Conservation (phyloP, 2,888 invertebrate species). For the Parnassius mnemosyne region DNA sequence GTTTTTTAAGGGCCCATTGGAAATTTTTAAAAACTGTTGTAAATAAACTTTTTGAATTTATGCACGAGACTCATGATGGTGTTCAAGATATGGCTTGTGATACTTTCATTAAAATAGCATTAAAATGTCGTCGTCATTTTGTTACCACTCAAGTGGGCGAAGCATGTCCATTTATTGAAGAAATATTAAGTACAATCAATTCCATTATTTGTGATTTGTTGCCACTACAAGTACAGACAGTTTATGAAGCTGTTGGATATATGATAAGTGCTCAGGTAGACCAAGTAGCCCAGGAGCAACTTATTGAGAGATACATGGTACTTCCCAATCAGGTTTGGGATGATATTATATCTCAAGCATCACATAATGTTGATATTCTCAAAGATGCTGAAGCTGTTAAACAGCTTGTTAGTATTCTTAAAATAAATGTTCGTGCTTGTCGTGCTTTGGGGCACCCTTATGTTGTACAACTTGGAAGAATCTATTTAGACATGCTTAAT, state of each 20-base stretch:
- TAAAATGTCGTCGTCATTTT: constrained; percentile 98
- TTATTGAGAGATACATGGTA: constrained; percentile 98
- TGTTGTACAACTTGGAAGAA: constrained; percentile 95
- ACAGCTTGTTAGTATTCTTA: constrained; percentile 97
- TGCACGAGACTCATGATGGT: constrained; percentile 99
- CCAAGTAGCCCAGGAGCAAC: constrained; percentile 92
- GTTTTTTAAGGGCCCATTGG: constrained; percentile 99
- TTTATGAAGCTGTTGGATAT: constrained; percentile 99
- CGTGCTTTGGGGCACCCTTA: constrained; percentile 98
- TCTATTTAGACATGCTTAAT: constrained; percentile 99
- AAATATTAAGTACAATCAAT: constrained; percentile 97
- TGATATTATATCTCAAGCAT: constrained; percentile 97
- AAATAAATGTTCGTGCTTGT: constrained; percentile 99
- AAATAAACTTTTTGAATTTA: constrained; percentile 99
- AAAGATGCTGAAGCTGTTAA: constrained; percentile 98
- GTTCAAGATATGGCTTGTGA: constrained; percentile 99
- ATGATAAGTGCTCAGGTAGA: constrained; percentile 99
- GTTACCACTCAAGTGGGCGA: constrained; percentile 98
- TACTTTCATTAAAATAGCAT: constrained; percentile 99
- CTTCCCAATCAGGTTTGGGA: constrained; percentile 99
- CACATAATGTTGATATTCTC: constrained; percentile 97
- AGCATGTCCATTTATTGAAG: constrained; percentile 98
- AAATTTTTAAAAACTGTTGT: constrained; percentile 99
- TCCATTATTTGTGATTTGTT: constrained; percentile 99
- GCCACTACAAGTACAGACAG: constrained; percentile 99